Percentiles rank a stretch among this genome's conserved stretches.
Conservation (phyloP, 2,113 vertebrate genomes). For the Forbesichthys agassizii region DNA sequence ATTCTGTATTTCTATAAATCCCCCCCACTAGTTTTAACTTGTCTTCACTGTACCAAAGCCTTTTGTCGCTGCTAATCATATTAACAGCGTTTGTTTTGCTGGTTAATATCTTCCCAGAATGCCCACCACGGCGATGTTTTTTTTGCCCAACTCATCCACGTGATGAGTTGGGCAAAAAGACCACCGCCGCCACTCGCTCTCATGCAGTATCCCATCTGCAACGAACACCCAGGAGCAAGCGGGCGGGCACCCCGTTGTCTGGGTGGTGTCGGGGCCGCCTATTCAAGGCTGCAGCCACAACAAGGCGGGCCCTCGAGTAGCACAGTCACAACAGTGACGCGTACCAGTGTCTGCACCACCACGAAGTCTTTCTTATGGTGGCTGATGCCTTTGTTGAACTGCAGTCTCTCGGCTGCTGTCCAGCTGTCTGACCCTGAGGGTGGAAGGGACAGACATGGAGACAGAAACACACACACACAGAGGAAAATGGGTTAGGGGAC, state of each 20-base stretch:
- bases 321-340: background rate
- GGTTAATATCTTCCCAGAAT: too few species aligned
- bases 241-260: too few species aligned
- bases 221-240: too few species aligned
- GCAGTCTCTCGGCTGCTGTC: conserved; percentile 86
- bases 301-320: too few species aligned
- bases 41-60: background rate
- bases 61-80: background rate
- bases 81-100: too few species aligned
- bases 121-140: too few species aligned
- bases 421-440: conserved; percentile 90
- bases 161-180: too few species aligned
- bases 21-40: background rate
- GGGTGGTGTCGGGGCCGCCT: too few species aligned
- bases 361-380: conserved; percentile 97
- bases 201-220: too few species aligned
- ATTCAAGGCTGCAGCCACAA: too few species aligned
- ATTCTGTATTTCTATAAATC: background rate
- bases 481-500: background rate
- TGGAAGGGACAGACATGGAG: background rate
- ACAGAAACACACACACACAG: background rate
- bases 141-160: too few species aligned
- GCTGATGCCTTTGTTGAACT: conserved; percentile 94
- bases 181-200: too few species aligned
- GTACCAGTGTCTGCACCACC: conserved; percentile 95